phyloP scores from a whole-genome alignment of 2,888 invertebrate species.

The Heliconius ethilla region DNA sequence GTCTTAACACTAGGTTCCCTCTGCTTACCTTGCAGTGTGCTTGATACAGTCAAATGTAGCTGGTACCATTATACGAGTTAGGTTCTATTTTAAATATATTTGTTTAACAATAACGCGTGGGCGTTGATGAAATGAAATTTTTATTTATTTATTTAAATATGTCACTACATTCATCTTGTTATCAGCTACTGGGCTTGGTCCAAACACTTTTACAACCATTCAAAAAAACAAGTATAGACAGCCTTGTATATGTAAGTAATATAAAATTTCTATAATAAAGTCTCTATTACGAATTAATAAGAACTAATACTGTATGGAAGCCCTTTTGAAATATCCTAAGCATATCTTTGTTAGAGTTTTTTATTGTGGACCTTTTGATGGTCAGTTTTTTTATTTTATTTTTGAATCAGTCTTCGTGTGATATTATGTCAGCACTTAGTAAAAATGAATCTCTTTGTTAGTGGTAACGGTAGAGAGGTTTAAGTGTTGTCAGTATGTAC shows the following conservation, averaged over 20 bases:
- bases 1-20: too few relatives aligned
- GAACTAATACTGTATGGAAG: slow-evolving; percentile 4
- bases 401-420: slow-evolving; percentile 63
- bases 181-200: slow-evolving; percentile 75
- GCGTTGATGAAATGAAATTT: slow-evolving; percentile 54
- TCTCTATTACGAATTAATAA: slow-evolving; percentile 41
- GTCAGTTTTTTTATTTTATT: slow-evolving; percentile 48
- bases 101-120: slow-evolving; percentile 61
- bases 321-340: slow-evolving; percentile 33
- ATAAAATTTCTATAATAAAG: slow-evolving; percentile 25
- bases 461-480: slow-evolving; percentile 55
- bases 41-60: too few relatives aligned
- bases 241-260: slow-evolving; percentile 21
- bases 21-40: too few relatives aligned
- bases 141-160: slow-evolving; percentile 67
- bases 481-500: slow-evolving; percentile 28
- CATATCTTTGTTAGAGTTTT: slow-evolving; percentile 55
- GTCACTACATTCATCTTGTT: slow-evolving; percentile 68
- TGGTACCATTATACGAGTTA: not conserved
- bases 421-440: slow-evolving; percentile 73
- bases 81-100: slow-evolving; percentile 1
- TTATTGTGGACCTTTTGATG: slow-evolving; percentile 72
- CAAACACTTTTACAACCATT: slow-evolving; percentile 55
- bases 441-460: slow-evolving; percentile 66
- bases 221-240: slow-evolving; percentile 56